phyloP scores from a whole-genome alignment of 2,888 invertebrate species.

The Orthosia gothica region DNA sequence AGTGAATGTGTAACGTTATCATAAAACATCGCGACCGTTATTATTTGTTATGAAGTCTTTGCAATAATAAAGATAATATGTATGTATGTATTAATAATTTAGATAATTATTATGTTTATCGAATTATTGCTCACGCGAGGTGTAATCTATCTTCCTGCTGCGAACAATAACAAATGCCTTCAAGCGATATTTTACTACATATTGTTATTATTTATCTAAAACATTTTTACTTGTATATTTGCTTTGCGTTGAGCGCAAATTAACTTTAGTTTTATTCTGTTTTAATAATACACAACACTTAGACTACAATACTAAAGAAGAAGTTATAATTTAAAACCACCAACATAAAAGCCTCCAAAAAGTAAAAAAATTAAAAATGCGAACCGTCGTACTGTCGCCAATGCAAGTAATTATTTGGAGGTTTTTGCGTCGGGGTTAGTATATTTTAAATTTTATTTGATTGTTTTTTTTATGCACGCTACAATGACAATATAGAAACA shows the following conservation, averaged over 20 bases:
- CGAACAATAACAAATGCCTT: constrained; percentile 8
- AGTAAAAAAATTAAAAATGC: too few relatives aligned
- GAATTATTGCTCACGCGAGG: constrained; percentile 5
- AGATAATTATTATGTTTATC: constrained; percentile 37
- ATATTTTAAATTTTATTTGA: too few relatives aligned
- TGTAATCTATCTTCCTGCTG: constrained; percentile 17
- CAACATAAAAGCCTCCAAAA: too few relatives aligned
- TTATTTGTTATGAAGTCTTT: constrained; percentile 4
- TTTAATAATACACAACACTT: constrained; percentile 1
- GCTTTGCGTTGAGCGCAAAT: background rate
- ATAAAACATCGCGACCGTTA: background rate
- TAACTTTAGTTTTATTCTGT: background rate
- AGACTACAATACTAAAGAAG: background rate
- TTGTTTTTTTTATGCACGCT: too few relatives aligned
- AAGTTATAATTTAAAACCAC: background rate
- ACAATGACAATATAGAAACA: too few relatives aligned
- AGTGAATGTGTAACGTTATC: constrained; percentile 4
- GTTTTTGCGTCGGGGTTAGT: too few relatives aligned
- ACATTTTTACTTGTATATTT: background rate
- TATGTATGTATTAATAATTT: constrained; percentile 5
- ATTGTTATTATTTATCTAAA: background rate
- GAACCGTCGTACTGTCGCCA: too few relatives aligned
- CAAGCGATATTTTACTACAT: constrained; percentile 12
- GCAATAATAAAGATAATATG: constrained; percentile 26
- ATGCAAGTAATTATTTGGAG: too few relatives aligned